A percentile compares a stretch with the other conserved stretches of the same genome.
These are phyloP conservation scores for Bothrops jararaca DNA, from an alignment of 2,113 vertebrate genomes.

Conservation along the genomic window DNA sequence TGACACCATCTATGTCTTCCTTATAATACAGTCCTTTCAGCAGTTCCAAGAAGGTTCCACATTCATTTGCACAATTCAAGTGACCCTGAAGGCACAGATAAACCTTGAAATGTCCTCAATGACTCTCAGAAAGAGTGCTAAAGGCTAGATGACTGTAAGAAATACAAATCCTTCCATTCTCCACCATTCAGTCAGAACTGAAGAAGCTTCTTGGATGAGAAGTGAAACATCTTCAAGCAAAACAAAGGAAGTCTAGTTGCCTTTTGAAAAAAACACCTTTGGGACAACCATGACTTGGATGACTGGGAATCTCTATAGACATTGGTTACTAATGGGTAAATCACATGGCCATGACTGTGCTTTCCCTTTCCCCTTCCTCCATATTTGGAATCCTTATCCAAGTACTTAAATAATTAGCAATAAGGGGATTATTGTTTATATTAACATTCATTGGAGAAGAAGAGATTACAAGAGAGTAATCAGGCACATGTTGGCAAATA, in stretches of 20 bases:
- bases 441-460: not conserved
- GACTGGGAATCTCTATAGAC: not conserved
- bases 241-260: not conserved
- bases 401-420: not conserved
- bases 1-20: not conserved
- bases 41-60: not conserved
- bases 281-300: not conserved
- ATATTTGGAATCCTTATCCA: not conserved
- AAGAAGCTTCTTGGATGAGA: not conserved
- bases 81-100: not conserved
- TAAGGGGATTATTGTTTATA: not conserved
- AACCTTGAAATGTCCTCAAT: not conserved
- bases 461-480: not conserved
- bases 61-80: not conserved
- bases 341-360: not conserved
- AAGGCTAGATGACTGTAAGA: not conserved
- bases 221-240: not conserved
- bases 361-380: not conserved
- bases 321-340: not conserved
- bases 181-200: not conserved
- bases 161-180: not conserved
- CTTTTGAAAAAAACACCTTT: not conserved
- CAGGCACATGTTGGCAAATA: not conserved
- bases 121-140: not conserved
- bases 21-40: not conserved